These are phyloP conservation scores for Araneus ventricosus DNA, from an alignment of 1,140 invertebrate species.

Conservation along the genomic window DNA sequence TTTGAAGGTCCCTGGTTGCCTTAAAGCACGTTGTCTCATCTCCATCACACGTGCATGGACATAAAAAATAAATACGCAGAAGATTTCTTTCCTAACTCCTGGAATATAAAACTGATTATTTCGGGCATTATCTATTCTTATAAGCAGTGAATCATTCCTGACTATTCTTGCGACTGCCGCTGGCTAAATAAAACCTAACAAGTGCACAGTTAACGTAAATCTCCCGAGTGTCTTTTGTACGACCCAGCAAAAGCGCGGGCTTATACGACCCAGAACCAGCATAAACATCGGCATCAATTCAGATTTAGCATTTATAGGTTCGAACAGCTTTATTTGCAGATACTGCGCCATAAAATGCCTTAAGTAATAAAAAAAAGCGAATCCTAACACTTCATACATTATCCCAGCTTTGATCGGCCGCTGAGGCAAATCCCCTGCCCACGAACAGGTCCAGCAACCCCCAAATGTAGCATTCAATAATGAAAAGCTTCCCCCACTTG, in stretches of 20 bases:
- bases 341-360: slow-evolving; percentile 37
- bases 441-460: slow-evolving; percentile 31
- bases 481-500: slow-evolving; percentile 30
- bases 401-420: slow-evolving; percentile 30
- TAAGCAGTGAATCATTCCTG: neutral
- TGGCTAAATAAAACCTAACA: neutral
- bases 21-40: no score
- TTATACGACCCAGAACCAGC: neutral
- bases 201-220: neutral
- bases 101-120: no score
- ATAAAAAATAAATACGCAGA: no score
- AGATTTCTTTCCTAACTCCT: no score
- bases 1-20: no score
- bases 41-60: no score
- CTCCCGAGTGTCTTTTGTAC: neutral
- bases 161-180: neutral
- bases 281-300: slow-evolving; percentile 49
- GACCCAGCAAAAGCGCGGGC: neutral
- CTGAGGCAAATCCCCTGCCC: neutral
- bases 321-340: slow-evolving; percentile 45
- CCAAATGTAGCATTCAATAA: neutral
- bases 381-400: slow-evolving; percentile 54
- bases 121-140: no score
- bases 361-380: slow-evolving; percentile 15
- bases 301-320: slow-evolving; percentile 31